Percentiles rank a stretch among this genome's conserved stretches.
Evolutionary conservation across 64 coral and sea anemone species (phyloP).

Genomic region (Stylophora pistillata): DNA sequence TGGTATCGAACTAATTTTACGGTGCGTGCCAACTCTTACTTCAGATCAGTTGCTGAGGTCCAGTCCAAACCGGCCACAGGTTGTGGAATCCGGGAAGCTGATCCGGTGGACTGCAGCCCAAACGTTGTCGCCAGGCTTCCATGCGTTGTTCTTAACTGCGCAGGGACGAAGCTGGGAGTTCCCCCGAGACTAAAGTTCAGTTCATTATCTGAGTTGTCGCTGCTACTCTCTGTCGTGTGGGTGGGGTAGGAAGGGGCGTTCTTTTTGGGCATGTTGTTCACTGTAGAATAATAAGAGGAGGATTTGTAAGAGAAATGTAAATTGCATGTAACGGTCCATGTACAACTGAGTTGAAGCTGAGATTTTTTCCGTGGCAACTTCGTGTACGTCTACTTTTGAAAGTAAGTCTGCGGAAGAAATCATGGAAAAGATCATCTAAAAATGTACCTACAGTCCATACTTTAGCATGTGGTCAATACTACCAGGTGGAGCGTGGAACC

Average conservation of each 20-base stretch:
- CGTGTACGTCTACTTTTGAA: too few species aligned
- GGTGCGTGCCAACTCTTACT: background rate
- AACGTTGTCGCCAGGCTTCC: slow-evolving; percentile 62
- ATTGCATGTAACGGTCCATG: background rate
- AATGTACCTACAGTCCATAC: too few species aligned
- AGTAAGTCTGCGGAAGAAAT: too few species aligned
- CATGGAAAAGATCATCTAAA: too few species aligned
- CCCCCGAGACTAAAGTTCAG: slow-evolving; percentile 74
- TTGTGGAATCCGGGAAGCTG: slow-evolving; percentile 56
- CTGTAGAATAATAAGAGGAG: background rate
- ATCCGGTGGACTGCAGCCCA: slow-evolving; percentile 64
- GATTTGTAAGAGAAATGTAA: background rate
- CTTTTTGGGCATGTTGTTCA: slow-evolving; percentile 21
- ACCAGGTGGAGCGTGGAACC: too few species aligned
- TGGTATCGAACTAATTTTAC: too few species aligned
- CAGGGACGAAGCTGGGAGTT: slow-evolving; percentile 58
- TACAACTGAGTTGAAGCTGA: too few species aligned
- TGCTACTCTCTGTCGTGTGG: slow-evolving; percentile 22
- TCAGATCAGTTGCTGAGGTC: slow-evolving; percentile 25
- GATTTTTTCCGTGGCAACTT: too few species aligned
- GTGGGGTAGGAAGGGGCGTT: background rate
- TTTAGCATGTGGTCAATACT: too few species aligned
- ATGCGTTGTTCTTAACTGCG: slow-evolving; percentile 41
- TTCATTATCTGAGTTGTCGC: slow-evolving; percentile 82
- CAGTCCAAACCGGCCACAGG: slow-evolving; percentile 74